Base-by-base conservation (phyloP, 2,113 vertebrate species). In the Dissostichus mawsoni region DNA sequence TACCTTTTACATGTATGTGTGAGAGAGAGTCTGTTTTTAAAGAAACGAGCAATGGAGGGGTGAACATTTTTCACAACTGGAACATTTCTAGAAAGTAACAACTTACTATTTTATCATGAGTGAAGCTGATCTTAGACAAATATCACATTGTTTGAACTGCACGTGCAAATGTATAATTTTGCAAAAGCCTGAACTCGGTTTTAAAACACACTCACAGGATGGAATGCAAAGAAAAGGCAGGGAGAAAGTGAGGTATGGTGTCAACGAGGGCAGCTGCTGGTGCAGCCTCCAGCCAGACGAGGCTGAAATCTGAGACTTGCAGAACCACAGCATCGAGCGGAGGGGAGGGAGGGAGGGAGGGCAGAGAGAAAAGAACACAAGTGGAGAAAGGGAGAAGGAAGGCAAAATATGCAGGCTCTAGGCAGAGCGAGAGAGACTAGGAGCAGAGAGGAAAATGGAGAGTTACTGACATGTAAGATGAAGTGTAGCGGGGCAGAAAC, bases 281-380 rank as follows among this genome's bases (percentile, higher is more conserved):
- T 91, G 55, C 74, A 83, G 90, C 87, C 76, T 82, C 78, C 88
- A 89, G 90, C 90, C 78, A 86, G 82, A 86, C 84, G 1, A 78
- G 80, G 65, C 75, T 93, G 93, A 92, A 93, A 94, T 90, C 79
- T 92, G 94, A 95, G 86, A 90, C 88, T 67, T 58, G 50, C 87
- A 74, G 71, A 82, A 67, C 82, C 83, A 79, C 81, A 79, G 77
- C 74, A 67, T 13, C 20, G 12, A 69, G 62, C 8, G 10, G 50
- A 76, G 78, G 29, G 29, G 29, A 4, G 0, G 63, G 78, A 58
- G 33, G 14, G 47, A 5, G 47, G 47, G 36, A 41, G 83, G 70
- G 16, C 4, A n/a, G 36, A 72, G 81, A 61, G 79, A 52, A 18
- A 70, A 78, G 65, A 66, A 71, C 36, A 73, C 58, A 33, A 81